Evolutionary conservation across 2,113 vertebrate genomes (phyloP).

Genomic region (Pheucticus melanocephalus): DNA sequence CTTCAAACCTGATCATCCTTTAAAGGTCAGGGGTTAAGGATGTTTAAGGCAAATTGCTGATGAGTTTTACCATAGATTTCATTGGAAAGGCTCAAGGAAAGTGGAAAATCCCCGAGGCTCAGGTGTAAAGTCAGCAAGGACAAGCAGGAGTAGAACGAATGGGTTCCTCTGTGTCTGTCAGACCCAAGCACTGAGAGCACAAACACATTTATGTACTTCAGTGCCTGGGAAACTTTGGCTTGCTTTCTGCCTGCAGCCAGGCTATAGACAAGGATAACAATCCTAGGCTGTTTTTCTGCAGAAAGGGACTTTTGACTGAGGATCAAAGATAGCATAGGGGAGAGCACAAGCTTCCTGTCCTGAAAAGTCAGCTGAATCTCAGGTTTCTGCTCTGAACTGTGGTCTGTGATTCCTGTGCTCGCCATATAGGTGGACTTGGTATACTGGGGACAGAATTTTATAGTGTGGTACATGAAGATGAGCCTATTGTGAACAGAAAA

Average conservation of each 20-base stretch:
- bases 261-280: background rate
- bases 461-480: accelerated
- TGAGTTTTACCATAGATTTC: background rate
- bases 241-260: background rate
- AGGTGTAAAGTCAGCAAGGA: background rate
- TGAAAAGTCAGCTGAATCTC: background rate
- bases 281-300: background rate
- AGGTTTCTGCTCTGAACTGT: background rate
- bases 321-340: background rate
- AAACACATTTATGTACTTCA: background rate
- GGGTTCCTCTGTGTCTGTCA: background rate
- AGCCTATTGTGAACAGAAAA: background rate
- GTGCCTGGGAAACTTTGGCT: background rate
- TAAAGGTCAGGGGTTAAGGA: background rate
- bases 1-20: background rate
- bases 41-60: background rate
- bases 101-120: background rate
- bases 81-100: background rate
- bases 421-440: background rate
- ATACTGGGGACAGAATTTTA: background rate
- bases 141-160: background rate
- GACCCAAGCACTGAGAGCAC: background rate
- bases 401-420: background rate
- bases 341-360: background rate
- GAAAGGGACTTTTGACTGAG: background rate